Base-by-base conservation (phyloP, 1,140 invertebrate genomes). In the Campoletis sonorensis region DNA sequence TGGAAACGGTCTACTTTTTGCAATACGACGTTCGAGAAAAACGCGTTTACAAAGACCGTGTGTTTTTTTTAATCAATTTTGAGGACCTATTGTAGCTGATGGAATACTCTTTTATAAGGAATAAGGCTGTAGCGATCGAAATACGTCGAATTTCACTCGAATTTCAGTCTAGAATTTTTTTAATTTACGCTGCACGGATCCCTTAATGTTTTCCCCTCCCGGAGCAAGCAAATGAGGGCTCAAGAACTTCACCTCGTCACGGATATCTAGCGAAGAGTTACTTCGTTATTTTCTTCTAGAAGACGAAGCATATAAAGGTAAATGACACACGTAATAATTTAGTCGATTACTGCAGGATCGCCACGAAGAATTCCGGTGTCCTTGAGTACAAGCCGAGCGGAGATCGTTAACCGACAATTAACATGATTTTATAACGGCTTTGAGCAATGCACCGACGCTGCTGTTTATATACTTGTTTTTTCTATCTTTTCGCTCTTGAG, bases 401-500 rank as follows among this genome's bases (percentile, higher is more conserved):
- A 11, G 82, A 86, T 86, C 87, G 86, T 84, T 88, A 82, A 83
- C 85, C 86, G 58, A 85, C 87, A 86, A 89, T 90, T 88, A 89
- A 84, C 82, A 83, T 89, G 85, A 89, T 89, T 90, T 89, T 86
- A 89, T 85, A 89, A 88, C 86, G 82, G 82, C 78, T 88, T 86
- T 86, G 72, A 87, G 89, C 85, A 90, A 90, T 88, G 80, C 84
- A 84, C 81, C 13, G n/a, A 40, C 85, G 45, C n/a, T 75, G 10
- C 58, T 75, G 13, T 58, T 75, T 11, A 49, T 73, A 15, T 73
- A 49, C 2, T 26, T 64, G 61, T 26, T 64, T 15, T 49, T 73
- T 13, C 13, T 73, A 51, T 49, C 40, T 73, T 13, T 23, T 64
- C 61, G 61, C 21, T 7, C 23, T 64, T 64, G 4, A 23, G 11